phyloP scores from a whole-genome alignment of 2,888 invertebrate genomes.

The Tortrix viridana region DNA sequence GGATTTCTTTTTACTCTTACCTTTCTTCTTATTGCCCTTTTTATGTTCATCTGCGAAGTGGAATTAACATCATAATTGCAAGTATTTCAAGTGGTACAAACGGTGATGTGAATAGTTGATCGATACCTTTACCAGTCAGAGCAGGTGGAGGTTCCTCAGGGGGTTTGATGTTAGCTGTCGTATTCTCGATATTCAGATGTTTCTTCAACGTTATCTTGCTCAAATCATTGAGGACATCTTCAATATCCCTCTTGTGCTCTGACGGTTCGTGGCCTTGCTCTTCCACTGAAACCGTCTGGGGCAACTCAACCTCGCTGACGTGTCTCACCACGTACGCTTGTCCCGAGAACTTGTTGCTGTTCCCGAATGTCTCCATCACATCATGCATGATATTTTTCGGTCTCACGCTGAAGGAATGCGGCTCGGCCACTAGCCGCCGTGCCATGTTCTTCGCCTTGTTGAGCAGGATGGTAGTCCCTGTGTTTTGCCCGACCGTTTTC shows the following conservation, averaged over 20 bases:
- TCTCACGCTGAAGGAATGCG: slow-evolving; percentile 68
- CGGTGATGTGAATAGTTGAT: neutral
- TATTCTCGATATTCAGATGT: slow-evolving; percentile 74
- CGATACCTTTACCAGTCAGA: slow-evolving; percentile 54
- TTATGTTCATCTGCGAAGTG: slow-evolving; percentile 59
- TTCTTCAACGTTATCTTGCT: slow-evolving; percentile 78
- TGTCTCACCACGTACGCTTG: slow-evolving; percentile 73
- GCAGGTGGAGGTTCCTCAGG: slow-evolving; percentile 66
- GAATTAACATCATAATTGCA: neutral
- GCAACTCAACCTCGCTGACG: slow-evolving; percentile 66
- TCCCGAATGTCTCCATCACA: slow-evolving; percentile 79
- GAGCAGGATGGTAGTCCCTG: slow-evolving; percentile 70
- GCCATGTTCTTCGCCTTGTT: slow-evolving; percentile 81
- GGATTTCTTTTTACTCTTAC: slow-evolving; percentile 61
- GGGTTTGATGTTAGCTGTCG: slow-evolving; percentile 76
- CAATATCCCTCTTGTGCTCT: slow-evolving; percentile 72
- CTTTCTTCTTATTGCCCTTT: slow-evolving; percentile 67
- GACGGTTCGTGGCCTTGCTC: slow-evolving; percentile 67
- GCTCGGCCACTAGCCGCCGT: slow-evolving; percentile 70
- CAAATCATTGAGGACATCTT: slow-evolving; percentile 75
- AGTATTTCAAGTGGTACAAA: neutral
- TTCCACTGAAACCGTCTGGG: slow-evolving; percentile 57
- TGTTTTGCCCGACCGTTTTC: slow-evolving; percentile 71
- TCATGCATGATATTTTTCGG: slow-evolving; percentile 79
- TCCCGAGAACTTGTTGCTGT: slow-evolving; percentile 57